Evolutionary conservation across 2,888 invertebrate species (phyloP).

Genomic region (Orthosia incerta): DNA sequence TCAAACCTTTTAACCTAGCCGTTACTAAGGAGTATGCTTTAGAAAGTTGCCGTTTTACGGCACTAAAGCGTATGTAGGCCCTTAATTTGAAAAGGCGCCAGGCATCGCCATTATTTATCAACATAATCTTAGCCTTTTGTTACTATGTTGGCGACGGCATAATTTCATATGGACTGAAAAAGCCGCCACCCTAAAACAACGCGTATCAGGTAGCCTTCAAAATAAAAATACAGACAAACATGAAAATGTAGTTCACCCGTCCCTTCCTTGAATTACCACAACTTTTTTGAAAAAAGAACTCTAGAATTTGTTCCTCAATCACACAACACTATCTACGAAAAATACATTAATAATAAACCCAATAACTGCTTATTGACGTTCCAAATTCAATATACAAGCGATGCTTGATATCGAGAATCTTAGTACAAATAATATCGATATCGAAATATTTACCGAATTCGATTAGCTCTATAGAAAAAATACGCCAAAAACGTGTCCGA

Average conservation of each 20-base stretch:
- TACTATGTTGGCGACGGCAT: not conserved
- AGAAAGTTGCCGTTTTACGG: no score
- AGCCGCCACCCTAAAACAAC: slow-evolving; percentile 2
- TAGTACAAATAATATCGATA: slow-evolving; percentile 73
- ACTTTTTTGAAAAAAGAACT: slow-evolving; percentile 10
- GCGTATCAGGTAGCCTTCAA: slow-evolving; percentile 34
- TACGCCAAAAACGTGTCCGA: slow-evolving; percentile 84
- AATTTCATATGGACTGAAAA: not conserved
- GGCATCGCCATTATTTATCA: no score
- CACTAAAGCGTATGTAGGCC: no score
- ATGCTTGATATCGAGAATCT: slow-evolving; percentile 80
- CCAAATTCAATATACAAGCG: slow-evolving; percentile 78
- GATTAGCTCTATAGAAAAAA: slow-evolving; percentile 85
- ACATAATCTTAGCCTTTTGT: not conserved
- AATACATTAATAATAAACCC: slow-evolving; percentile 60
- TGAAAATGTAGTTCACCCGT: not conserved
- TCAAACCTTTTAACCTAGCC: no score
- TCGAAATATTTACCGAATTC: slow-evolving; percentile 81
- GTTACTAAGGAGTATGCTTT: no score
- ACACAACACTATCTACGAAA: slow-evolving; percentile 49
- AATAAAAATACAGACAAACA: slow-evolving; percentile 18
- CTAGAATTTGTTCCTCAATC: slow-evolving; percentile 8
- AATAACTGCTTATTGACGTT: slow-evolving; percentile 71
- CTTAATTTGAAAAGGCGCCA: not conserved
- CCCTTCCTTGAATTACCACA: not conserved